A percentile compares a stretch with the other conserved stretches of the same genome.
phyloP scores from a whole-genome alignment of 2,888 invertebrate genomes.

The Apomyelois bistriatella region DNA sequence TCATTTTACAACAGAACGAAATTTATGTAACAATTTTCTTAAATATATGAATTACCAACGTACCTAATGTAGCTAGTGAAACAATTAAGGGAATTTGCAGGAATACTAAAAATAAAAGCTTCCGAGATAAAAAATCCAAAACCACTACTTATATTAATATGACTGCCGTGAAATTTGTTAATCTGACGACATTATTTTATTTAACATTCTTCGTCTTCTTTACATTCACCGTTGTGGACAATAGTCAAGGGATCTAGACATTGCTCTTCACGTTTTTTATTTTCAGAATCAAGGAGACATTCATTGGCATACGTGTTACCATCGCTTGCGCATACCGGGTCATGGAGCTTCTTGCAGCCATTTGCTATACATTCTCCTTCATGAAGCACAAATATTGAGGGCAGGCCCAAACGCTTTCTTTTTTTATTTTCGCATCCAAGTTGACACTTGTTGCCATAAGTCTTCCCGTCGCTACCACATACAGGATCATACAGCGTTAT shows the following conservation, averaged over 20 bases:
- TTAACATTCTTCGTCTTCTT: not conserved
- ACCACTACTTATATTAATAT: too few species aligned
- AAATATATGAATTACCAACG: too few species aligned
- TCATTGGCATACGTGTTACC: conserved; percentile 31
- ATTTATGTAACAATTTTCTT: not conserved
- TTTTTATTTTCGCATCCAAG: conserved; percentile 33
- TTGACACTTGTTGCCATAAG: conserved; percentile 77
- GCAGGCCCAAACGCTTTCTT: conserved; percentile 16
- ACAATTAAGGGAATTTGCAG: too few species aligned
- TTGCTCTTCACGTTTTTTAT: conserved; percentile 18
- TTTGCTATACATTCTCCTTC: conserved; percentile 33
- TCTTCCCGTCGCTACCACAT: conserved; percentile 49
- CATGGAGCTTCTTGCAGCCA: conserved; percentile 25
- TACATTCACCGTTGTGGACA: not conserved
- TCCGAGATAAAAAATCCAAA: too few species aligned
- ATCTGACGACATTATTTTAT: not conserved
- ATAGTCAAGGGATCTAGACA: not conserved
- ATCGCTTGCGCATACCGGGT: conserved; percentile 41
- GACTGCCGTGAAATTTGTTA: too few species aligned
- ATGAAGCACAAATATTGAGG: conserved; percentile 21
- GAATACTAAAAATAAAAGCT: too few species aligned
- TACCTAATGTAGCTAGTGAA: too few species aligned
- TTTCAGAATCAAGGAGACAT: conserved; percentile 35
- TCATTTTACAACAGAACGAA: not conserved
- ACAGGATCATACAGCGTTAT: conserved; percentile 20